Evolutionary conservation across 2,888 invertebrate genomes (phyloP).

Genomic region (Anoncus sp.): DNA sequence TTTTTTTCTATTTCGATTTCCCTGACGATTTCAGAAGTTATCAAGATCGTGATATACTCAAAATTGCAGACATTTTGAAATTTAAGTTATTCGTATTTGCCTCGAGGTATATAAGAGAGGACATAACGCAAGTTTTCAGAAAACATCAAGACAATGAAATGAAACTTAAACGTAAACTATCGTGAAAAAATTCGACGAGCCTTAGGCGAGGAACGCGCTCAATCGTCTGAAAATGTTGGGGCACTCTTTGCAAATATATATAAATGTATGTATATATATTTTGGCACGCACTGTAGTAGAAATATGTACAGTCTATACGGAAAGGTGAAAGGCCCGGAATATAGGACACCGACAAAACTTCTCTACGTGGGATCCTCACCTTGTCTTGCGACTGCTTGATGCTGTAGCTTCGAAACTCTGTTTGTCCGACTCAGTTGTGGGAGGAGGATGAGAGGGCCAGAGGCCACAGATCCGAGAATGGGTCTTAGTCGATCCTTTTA

Average conservation of each 20-base stretch:
- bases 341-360: slow-evolving; percentile 79
- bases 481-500: slow-evolving; percentile 78
- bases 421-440: slow-evolving; percentile 42
- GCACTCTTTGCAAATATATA: slow-evolving; percentile 41
- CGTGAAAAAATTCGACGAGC: slow-evolving; percentile 23
- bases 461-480: slow-evolving; percentile 63
- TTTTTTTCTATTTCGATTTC: no score
- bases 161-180: neutral
- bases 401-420: slow-evolving; percentile 35
- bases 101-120: neutral
- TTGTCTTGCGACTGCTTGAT: slow-evolving; percentile 57
- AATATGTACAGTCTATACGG: slow-evolving; percentile 38
- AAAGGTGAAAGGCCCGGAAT: slow-evolving; percentile 81
- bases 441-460: slow-evolving; percentile 60
- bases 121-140: neutral
- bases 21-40: no score
- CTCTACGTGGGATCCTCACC: slow-evolving; percentile 77
- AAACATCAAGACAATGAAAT: neutral
- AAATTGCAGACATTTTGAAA: no score
- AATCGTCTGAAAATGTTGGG: slow-evolving; percentile 34
- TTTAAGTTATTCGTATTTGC: neutral
- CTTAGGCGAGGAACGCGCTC: slow-evolving; percentile 50
- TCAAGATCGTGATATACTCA: no score
- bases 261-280: slow-evolving; percentile 14
- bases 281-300: slow-evolving; percentile 25